Evolutionary conservation across 2,797 vertebrate species (phyloP).

Genomic region (Aselliscus stoliczkanus): DNA sequence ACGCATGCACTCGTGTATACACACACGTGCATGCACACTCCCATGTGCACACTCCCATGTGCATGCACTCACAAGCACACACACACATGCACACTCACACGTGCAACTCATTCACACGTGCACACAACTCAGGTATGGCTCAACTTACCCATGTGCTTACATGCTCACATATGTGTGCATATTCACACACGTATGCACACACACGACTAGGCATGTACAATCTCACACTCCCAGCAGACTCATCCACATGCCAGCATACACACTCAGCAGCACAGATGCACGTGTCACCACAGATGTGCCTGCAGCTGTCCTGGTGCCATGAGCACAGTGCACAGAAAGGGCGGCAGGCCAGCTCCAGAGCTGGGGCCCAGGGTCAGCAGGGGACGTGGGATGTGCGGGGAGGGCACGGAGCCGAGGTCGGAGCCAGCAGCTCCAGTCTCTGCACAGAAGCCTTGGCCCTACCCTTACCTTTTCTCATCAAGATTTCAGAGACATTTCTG

Average conservation of each 20-base stretch:
- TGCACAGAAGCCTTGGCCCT: not conserved
- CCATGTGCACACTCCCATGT: too few relatives aligned
- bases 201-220: not conserved
- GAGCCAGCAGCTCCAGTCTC: not conserved
- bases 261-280: too few relatives aligned
- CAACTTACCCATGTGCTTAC: too few relatives aligned
- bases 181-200: not conserved
- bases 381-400: not conserved
- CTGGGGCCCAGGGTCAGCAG: fast-evolving
- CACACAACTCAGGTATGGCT: too few relatives aligned
- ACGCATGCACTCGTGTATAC: not conserved
- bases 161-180: not conserved
- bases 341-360: not conserved
- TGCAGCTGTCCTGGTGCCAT: fast-evolving
- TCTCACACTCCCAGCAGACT: not conserved
- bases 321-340: not conserved
- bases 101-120: too few relatives aligned
- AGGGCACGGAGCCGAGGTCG: not conserved
- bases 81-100: too few relatives aligned
- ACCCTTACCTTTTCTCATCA: not conserved
- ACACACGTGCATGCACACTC: not conserved
- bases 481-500: not conserved
- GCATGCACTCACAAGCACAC: too few relatives aligned
- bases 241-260: not conserved
- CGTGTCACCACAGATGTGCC: not conserved